A percentile compares a stretch with the other conserved stretches of the same genome.
phyloP scores from a whole-genome alignment of 2,888 invertebrate genomes.

The Seira ritae region DNA sequence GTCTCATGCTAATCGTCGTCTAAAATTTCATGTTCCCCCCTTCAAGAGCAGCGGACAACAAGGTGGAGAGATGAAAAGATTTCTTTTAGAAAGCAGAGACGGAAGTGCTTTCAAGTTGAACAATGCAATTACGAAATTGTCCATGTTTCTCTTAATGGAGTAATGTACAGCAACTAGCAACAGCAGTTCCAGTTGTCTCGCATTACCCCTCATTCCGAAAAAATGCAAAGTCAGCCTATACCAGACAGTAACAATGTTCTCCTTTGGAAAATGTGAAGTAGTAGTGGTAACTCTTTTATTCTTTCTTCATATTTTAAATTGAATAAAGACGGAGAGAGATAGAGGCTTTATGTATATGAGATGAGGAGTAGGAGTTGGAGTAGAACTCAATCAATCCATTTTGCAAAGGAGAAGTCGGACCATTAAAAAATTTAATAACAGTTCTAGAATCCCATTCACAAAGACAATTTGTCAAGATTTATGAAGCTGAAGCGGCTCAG shows the following conservation, averaged over 20 bases:
- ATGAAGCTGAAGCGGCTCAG: constrained; percentile 71
- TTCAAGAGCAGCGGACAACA: too few relatives aligned
- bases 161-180: too few relatives aligned
- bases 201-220: too few relatives aligned
- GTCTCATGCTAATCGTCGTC: not conserved
- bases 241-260: not conserved
- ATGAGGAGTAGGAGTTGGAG: too few relatives aligned
- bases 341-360: constrained; percentile 30
- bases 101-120: too few relatives aligned
- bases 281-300: not conserved
- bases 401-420: constrained; percentile 72
- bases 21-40: not conserved
- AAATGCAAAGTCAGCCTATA: not conserved
- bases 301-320: not conserved
- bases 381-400: constrained; percentile 73
- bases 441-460: constrained; percentile 72
- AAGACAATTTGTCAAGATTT: constrained; percentile 74
- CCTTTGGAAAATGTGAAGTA: not conserved
- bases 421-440: constrained; percentile 74
- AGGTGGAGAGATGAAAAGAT: too few relatives aligned
- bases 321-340: not conserved
- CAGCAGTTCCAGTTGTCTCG: too few relatives aligned
- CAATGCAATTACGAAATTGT: too few relatives aligned
- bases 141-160: too few relatives aligned
- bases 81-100: too few relatives aligned